Base-by-base conservation (phyloP, 2,113 vertebrate species). In the Psophia crepitans region DNA sequence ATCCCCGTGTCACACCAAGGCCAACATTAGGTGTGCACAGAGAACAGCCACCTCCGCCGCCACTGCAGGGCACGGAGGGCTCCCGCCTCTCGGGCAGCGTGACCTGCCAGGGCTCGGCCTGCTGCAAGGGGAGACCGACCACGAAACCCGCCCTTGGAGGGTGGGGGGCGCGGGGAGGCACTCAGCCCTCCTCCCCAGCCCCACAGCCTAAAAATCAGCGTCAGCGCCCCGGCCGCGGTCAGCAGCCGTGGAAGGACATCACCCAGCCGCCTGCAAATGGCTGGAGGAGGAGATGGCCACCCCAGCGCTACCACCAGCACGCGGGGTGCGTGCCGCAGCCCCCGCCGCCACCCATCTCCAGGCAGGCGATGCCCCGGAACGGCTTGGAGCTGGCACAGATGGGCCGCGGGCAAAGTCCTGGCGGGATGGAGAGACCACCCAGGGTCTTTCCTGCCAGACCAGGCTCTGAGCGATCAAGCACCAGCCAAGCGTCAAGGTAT, bases 401-500 rank as follows among this genome's bases (percentile, higher is more conserved):
- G 39, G 39, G 30, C 8, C 35, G 3, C 0, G 6, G 61, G 63
- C 16, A 65, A 49, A 49, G 21, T 7, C 11, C 14, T 2, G 57
- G 24, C 4, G 39, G 83, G 69, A 41, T 0, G 19, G 12, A 3
- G 32, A 53, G 41, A 11, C 35, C 9, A 11, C 0, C 5, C 75
- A 0, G 12, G 74, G 19, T 14, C 9, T 6, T 26, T 30, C 61
- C 73, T 22, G 37, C 46, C 2, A 39, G 75, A 11, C 26, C 16
- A 26, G 65, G 48, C 23, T n/a, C 15, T 18, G 3, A 0, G 51
- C 4, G 14, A 60, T 14, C 10, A 35, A 82, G 85, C 74, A 94
- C 17, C 95, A 98, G 95, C 23, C 97, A 28, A 56, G 32, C 44
- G 37, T 70, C 95, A 95, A 98, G 98, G 97, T 97, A 97, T 96